These are phyloP conservation scores for Zelostemma sp. DNA, from an alignment of 1,140 invertebrate genomes.

Conservation along the genomic window DNA sequence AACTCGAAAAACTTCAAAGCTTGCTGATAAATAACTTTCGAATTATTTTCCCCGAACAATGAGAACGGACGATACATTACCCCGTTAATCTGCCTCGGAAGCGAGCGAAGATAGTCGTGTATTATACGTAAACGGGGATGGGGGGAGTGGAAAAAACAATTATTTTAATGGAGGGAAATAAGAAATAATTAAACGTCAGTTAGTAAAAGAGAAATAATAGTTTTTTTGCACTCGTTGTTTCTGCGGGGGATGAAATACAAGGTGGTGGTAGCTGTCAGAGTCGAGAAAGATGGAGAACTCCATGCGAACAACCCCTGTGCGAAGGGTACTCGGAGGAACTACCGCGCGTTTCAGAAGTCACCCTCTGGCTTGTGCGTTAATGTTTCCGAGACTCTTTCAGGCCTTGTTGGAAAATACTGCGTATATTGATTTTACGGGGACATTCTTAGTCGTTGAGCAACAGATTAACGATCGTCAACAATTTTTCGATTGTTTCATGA, in stretches of 20 bases:
- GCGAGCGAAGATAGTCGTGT: not conserved
- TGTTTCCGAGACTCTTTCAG: not conserved
- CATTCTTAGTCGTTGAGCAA: too few relatives aligned
- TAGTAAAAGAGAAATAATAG: conserved; percentile 5
- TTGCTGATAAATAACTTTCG: not conserved
- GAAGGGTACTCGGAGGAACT: conserved; percentile 49
- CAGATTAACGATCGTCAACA: too few relatives aligned
- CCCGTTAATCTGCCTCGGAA: conserved; percentile 3
- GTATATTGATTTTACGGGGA: not conserved
- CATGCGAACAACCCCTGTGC: conserved; percentile 11
- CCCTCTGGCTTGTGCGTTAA: not conserved
- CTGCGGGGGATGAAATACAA: conserved; percentile 11
- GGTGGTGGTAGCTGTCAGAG: conserved; percentile 9
- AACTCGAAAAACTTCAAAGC: conserved; percentile 6
- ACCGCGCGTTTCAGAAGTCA: conserved; percentile 49
- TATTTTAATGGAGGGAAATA: conserved; percentile 18
- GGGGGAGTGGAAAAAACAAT: conserved; percentile 6
- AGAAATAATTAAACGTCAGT: conserved; percentile 15
- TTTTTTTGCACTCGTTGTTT: not conserved
- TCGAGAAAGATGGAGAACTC: conserved; percentile 28
- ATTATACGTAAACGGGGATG: conserved; percentile 7
- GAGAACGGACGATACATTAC: conserved; percentile 25
- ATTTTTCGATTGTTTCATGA: too few relatives aligned
- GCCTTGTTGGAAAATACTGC: not conserved
- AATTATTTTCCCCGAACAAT: conserved; percentile 3